phyloP scores from a whole-genome alignment of 2,113 vertebrate species.

The Cyprinodon variegatus region DNA sequence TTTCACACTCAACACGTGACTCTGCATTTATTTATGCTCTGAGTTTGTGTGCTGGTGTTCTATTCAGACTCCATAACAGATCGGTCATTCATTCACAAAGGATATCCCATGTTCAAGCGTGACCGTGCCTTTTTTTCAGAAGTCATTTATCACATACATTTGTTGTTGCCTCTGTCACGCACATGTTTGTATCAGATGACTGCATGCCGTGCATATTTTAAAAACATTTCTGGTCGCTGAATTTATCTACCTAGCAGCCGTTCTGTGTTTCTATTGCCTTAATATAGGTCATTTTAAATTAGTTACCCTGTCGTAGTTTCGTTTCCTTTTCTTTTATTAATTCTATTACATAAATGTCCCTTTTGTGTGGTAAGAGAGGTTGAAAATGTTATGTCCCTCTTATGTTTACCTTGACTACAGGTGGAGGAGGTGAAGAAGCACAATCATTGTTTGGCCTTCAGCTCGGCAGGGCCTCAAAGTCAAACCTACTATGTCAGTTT shows the following conservation, averaged over 20 bases:
- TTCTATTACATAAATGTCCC: background rate
- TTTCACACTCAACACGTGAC: constrained; percentile 30
- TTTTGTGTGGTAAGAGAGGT: constrained; percentile 23
- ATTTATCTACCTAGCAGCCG: constrained; percentile 17
- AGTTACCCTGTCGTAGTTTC: constrained; percentile 11
- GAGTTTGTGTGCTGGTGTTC: constrained; percentile 20
- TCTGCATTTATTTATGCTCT: constrained; percentile 30
- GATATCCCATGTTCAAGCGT: constrained; percentile 2
- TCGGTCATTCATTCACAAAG: constrained; percentile 44
- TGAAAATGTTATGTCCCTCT: constrained; percentile 17
- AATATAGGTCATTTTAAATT: background rate
- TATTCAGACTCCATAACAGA: constrained; percentile 34
- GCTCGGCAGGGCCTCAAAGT: constrained; percentile 96
- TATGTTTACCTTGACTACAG: constrained; percentile 69
- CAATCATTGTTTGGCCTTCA: constrained; percentile 97
- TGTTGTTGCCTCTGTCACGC: constrained; percentile 30
- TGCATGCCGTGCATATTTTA: constrained; percentile 23
- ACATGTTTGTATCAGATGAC: constrained; percentile 22
- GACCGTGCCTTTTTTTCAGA: constrained; percentile 25
- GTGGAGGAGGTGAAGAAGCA: constrained; percentile 98
- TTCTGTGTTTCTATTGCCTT: constrained; percentile 5
- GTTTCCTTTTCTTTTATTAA: background rate
- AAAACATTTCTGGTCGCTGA: constrained; percentile 19
- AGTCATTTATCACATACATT: constrained; percentile 11
- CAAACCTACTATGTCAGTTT: constrained; percentile 98